Evolutionary conservation across 1,140 invertebrate genomes (phyloP), one percentile per base, ranked within the genome.

Genomic region (Diorhabda sublineata): DNA sequence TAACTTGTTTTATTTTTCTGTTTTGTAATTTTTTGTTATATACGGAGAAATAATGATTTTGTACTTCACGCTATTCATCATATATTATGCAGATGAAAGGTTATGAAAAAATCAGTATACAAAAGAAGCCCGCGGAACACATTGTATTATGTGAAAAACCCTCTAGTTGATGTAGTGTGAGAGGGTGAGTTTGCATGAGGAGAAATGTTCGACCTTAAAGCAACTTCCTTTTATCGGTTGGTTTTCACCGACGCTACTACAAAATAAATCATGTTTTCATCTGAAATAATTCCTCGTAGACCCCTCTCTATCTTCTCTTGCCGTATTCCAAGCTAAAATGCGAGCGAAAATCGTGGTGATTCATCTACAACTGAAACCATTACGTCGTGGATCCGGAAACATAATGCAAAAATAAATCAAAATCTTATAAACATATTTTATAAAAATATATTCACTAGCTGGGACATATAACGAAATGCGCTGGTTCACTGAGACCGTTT

Each of bases 381-480:
- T 68, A 67, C 68, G 58, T 59, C 66, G 61, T 71, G 64, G 68
- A 66, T 58, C 60, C 70, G 60, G 61, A 71, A 71, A 69, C 68
- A 69, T 71, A 69, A 69, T 70, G 70, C 58, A 66, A 68, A 70
- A 72, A 76, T 76, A 76, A 76, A 76, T 76, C 75, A 76, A 72
- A 68, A 73, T 76, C 73, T 76, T 76, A 76, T 76, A 76, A 73
- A 75, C 73, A 76, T 76, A 76, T 76, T 75, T 74, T 73, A 69
- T 26, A 62, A 76, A 76, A 74, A 74, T 75, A 75, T 74, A 75
- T 75, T 74, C 71, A 75, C 68, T 70, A 69, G 70, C 68, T 70
- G 65, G 71, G 66, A 71, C 44, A 44, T 45, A 44, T 62, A 66
- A 58, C 68, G 67, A 67, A 69, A 70, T 69, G 71, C 68, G 67